Evolutionary conservation across 2,113 vertebrate genomes (phyloP).

Genomic region (Notothenia rossii): DNA sequence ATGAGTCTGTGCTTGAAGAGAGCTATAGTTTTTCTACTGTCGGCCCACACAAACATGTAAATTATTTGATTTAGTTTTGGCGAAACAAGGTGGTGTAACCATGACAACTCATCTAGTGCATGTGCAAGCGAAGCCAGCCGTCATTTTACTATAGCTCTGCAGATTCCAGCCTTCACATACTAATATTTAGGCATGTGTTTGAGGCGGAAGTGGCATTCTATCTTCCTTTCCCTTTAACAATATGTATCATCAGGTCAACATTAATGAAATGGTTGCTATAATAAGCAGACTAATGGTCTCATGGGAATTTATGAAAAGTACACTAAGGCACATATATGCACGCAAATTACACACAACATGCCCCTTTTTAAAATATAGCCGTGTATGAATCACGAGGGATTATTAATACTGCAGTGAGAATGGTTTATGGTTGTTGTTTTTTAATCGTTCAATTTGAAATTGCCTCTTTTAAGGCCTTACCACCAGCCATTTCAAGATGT

Average conservation of each 20-base stretch:
- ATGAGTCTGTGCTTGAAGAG: slow-evolving; percentile 11
- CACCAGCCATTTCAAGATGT: not conserved
- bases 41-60: slow-evolving; percentile 11
- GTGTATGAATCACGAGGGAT: not conserved
- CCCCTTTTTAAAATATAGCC: not conserved
- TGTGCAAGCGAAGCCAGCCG: not conserved
- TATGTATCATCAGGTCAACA: slow-evolving; percentile 19
- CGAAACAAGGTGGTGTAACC: slow-evolving; percentile 40
- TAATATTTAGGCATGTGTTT: slow-evolving; percentile 20
- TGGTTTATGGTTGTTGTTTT: not conserved
- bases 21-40: slow-evolving; percentile 4
- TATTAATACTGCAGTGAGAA: not conserved
- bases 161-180: not conserved
- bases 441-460: slow-evolving; percentile 21
- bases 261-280: slow-evolving; percentile 16
- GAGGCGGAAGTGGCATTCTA: not conserved
- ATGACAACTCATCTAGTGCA: slow-evolving; percentile 39
- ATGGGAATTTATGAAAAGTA: not conserved
- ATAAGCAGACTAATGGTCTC: not conserved
- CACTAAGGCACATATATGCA: not conserved
- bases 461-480: not conserved
- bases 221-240: not conserved
- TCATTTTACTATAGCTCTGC: slow-evolving; percentile 26
- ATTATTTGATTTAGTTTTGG: slow-evolving; percentile 34
- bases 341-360: not conserved